Percentiles rank a stretch among this genome's conserved stretches.
These are phyloP conservation scores for Tuberolachnus salignus DNA, from an alignment of 2,888 invertebrate species.

Conservation along the genomic window DNA sequence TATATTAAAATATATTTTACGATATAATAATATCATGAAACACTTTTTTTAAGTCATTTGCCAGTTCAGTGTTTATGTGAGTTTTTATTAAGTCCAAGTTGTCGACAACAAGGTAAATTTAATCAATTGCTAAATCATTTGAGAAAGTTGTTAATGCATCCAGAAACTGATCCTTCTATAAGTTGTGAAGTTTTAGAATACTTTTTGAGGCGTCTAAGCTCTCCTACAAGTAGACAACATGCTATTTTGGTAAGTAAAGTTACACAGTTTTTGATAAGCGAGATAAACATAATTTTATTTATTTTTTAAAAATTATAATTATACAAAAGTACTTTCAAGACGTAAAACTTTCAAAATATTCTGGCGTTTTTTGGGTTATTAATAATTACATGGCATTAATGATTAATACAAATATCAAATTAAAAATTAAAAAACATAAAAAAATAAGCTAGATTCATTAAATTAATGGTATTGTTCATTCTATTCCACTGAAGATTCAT, in stretches of 20 bases:
- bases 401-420: neutral
- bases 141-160: conserved; percentile 67
- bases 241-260: conserved; percentile 70
- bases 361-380: too few species aligned
- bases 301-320: neutral
- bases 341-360: too few species aligned
- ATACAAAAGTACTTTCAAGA: too few species aligned
- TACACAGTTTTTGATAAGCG: neutral
- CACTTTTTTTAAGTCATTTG: conserved; percentile 70
- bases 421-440: too few species aligned
- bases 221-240: conserved; percentile 76
- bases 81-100: conserved; percentile 77
- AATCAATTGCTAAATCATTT: conserved; percentile 75
- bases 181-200: conserved; percentile 89
- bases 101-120: conserved; percentile 75
- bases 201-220: conserved; percentile 82
- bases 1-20: conserved; percentile 8
- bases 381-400: too few species aligned
- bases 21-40: conserved; percentile 24
- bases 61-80: conserved; percentile 98
- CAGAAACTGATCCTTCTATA: conserved; percentile 67
- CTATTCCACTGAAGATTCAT: neutral
- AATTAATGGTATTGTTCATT: conserved; percentile 2
- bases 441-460: too few species aligned
- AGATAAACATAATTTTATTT: neutral